Base-by-base conservation (phyloP, 2,113 vertebrate species). In the Hypocryptadius cinnamomeus region DNA sequence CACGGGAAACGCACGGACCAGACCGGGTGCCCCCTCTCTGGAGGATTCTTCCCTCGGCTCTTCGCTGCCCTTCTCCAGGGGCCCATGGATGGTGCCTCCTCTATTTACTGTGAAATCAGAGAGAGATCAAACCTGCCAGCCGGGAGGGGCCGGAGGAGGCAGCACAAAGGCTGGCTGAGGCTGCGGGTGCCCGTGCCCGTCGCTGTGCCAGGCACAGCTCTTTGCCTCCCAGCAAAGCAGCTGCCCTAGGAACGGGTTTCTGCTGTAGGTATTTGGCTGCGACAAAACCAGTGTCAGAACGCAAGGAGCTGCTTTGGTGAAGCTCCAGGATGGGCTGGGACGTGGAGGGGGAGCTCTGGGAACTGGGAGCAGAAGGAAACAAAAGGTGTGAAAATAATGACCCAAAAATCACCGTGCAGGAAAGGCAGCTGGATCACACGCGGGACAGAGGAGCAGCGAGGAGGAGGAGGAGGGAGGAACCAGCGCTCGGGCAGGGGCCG, bases 401-500 rank as follows among this genome's bases (percentile, higher is more conserved):
- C 27, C 6, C 33, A n/a, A 22, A 48, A 54, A 13, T 42, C 27
- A 5, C 18, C 9, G 7, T 1, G 6, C 3, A 15, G 44, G 51
- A 20, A 11, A 2, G 0, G 19, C 10, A 35, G 33, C 37, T 17
- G 83, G 37, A 1, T 31, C 30, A 1, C 4, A 3, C 1, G 3
- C 11, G 7, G 24, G 50, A 10, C 39, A 3, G 70, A 35, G 70
- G 37, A 39, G 48, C 2, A 3, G 37, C 11, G 40, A 40, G 40
- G 40, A 40, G 42, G 48, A 47, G 45, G 45, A 73, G 56, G 25
- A n/a, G 48, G 39, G 71, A 28, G 64, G 37, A 25, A 12, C 1
- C 35, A 5, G 50, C 8, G 0, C 2, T 0, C 2, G 42, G 42
- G 2, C 0, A 16, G 45, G 33, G 30, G 9, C 3, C 0, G 1